Percentiles rank a stretch among this genome's conserved stretches.
Evolutionary conservation across 2,888 invertebrate species (phyloP).

Genomic region (Cabera pusaria): DNA sequence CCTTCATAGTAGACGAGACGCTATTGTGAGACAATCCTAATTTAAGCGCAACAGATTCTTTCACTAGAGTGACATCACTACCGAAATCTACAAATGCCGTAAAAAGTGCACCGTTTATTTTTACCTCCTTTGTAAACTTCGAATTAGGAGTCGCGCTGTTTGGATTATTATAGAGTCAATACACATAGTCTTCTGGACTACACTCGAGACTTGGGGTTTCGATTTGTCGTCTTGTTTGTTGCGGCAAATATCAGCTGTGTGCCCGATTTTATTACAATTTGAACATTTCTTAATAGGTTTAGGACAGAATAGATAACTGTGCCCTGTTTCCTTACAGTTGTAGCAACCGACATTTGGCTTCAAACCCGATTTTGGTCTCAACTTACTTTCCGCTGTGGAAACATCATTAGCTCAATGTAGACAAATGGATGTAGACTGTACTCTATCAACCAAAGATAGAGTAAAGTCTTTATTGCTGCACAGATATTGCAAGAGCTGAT

Average conservation of each 20-base stretch:
- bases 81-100: constrained; percentile 7
- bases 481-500: not conserved
- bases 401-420: too few relatives aligned
- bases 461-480: too few relatives aligned
- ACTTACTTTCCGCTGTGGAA: too few relatives aligned
- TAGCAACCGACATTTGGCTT: too few relatives aligned
- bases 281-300: too few relatives aligned
- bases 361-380: too few relatives aligned
- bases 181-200: not conserved
- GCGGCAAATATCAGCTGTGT: not conserved
- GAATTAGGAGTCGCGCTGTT: not conserved
- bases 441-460: too few relatives aligned
- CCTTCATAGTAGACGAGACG: constrained; percentile 3
- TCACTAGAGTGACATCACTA: constrained; percentile 1
- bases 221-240: not conserved
- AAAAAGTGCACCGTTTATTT: not conserved
- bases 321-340: too few relatives aligned
- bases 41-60: not conserved
- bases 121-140: constrained; percentile 2
- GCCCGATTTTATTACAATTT: too few relatives aligned
- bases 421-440: too few relatives aligned
- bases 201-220: too few relatives aligned
- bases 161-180: constrained; percentile 3
- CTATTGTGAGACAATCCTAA: not conserved
- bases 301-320: too few relatives aligned